Conservation (phyloP, 2,797 vertebrate genomes). For the Sebastes minor region DNA sequence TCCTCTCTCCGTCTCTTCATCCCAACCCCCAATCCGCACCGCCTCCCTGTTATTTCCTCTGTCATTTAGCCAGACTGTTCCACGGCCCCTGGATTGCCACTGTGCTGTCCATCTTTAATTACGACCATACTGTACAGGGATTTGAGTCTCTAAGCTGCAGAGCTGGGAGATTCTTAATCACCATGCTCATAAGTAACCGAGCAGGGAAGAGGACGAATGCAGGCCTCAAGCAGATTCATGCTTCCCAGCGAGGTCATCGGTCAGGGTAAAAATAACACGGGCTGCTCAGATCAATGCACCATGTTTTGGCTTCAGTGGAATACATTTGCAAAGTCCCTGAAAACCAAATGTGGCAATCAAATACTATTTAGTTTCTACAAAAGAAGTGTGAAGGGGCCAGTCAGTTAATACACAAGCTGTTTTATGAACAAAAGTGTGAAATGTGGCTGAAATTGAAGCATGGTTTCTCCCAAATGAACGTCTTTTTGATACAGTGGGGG, state of each 20-base stretch:
- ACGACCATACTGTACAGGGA: slow-evolving; percentile 65
- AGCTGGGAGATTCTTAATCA: slow-evolving; percentile 73
- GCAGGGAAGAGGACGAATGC: slow-evolving; percentile 39
- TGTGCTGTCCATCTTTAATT: slow-evolving; percentile 72
- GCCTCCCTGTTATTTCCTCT: slow-evolving; percentile 67
- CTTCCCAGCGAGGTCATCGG: slow-evolving; percentile 49
- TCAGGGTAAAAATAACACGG: slow-evolving; percentile 63
- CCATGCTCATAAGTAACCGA: slow-evolving; percentile 55
- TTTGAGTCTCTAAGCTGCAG: slow-evolving; percentile 69
- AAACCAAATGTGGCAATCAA: background rate
- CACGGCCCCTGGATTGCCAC: slow-evolving; percentile 35
- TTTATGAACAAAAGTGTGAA: background rate
- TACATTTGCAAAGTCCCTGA: background rate
- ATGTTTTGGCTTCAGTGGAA: slow-evolving; percentile 36
- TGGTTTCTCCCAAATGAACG: background rate
- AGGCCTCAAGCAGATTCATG: slow-evolving; percentile 50
- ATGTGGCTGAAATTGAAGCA: background rate
- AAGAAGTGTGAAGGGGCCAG: background rate
- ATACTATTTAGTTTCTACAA: background rate
- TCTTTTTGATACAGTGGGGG: background rate
- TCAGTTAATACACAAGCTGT: background rate
- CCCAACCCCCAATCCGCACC: slow-evolving; percentile 46
- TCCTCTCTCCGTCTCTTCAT: slow-evolving; percentile 47
- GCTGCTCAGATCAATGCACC: slow-evolving; percentile 30
- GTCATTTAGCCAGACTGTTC: slow-evolving; percentile 44